Percentiles rank a stretch among this genome's conserved stretches.
These are phyloP conservation scores for Uropetala carovei DNA, from an alignment of 2,888 invertebrate genomes.

Conservation along the genomic window DNA sequence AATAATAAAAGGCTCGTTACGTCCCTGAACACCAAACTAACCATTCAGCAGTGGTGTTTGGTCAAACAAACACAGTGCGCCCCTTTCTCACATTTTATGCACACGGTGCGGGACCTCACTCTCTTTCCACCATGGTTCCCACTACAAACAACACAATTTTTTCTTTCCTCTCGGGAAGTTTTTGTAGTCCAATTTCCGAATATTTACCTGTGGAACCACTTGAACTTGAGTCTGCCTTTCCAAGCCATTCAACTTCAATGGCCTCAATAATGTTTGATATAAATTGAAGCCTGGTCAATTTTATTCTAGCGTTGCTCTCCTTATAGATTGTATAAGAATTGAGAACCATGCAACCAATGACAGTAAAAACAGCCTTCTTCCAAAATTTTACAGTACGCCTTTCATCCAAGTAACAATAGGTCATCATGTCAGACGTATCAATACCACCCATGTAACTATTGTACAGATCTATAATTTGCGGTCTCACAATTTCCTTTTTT, in stretches of 20 bases:
- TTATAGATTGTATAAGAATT: neutral
- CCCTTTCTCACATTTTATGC: neutral
- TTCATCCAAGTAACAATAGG: neutral
- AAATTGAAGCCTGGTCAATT: neutral
- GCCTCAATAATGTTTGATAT: neutral
- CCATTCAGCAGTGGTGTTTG: too few species aligned
- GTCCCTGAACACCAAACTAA: too few species aligned
- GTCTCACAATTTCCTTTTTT: too few species aligned
- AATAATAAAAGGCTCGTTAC: too few species aligned
- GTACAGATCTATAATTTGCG: neutral
- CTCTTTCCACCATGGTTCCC: neutral
- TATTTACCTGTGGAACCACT: neutral
- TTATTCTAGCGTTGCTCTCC: neutral
- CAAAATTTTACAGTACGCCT: neutral
- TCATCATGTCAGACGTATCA: neutral
- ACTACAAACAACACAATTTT: constrained; percentile 10
- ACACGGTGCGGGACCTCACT: neutral
- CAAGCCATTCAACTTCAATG: neutral
- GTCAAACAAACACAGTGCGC: neutral
- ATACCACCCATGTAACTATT: neutral
- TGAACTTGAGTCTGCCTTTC: neutral
- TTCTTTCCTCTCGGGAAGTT: constrained; percentile 8
- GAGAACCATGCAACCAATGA: neutral
- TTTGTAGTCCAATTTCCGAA: neutral
- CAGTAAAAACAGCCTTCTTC: constrained; percentile 8